A percentile compares a stretch with the other conserved stretches of the same genome.
Evolutionary conservation across 2,113 vertebrate species (phyloP).

Genomic region (Pangasianodon hypophthalmus): DNA sequence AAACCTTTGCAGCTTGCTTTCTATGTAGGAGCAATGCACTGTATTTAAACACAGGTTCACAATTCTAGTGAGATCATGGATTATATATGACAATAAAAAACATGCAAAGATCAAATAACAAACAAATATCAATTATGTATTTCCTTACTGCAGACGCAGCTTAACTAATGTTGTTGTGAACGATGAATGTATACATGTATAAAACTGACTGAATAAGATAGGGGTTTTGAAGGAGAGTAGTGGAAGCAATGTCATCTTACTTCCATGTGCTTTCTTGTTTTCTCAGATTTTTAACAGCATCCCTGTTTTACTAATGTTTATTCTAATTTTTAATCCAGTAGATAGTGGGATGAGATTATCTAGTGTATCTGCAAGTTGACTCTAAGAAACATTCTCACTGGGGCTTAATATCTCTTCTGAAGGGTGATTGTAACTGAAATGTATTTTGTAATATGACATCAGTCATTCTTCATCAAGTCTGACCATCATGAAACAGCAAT

Average conservation of each 20-base stretch:
- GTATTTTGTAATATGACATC: not conserved
- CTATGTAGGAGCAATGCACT: not conserved
- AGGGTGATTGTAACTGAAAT: not conserved
- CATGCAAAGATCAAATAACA: not conserved
- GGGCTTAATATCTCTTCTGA: not conserved
- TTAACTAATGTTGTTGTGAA: not conserved
- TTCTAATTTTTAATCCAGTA: not conserved
- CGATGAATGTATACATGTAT: not conserved
- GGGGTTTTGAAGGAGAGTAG: not conserved
- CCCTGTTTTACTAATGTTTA: not conserved
- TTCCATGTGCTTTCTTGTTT: not conserved
- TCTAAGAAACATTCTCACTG: not conserved
- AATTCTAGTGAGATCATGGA: not conserved
- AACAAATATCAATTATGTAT: not conserved
- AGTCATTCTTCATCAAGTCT: not conserved
- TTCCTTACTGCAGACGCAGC: not conserved
- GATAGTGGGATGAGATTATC: not conserved
- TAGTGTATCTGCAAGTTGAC: not conserved
- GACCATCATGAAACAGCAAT: not conserved
- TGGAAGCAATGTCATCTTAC: not conserved
- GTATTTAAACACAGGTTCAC: not conserved
- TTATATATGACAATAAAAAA: not conserved
- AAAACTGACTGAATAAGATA: not conserved
- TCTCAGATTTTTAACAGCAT: not conserved
- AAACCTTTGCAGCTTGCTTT: not conserved